Conservation (phyloP, 2,797 vertebrate species). For the Monodelphis domestica region DNA sequence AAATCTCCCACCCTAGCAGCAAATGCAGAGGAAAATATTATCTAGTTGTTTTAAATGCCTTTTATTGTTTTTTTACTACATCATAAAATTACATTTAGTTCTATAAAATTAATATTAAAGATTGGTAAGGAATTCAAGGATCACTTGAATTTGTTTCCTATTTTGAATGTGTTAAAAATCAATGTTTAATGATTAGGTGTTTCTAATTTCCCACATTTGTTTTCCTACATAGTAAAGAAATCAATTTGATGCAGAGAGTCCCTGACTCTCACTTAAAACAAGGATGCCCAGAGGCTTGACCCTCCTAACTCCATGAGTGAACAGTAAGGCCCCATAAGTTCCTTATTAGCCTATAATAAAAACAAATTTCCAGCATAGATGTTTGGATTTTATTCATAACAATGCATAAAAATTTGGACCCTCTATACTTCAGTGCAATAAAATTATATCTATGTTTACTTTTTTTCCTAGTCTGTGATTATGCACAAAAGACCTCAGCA, state of each 20-base stretch:
- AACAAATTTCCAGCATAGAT: slow-evolving; percentile 71
- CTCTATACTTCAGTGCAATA: background rate
- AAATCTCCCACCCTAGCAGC: background rate
- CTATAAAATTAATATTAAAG: background rate
- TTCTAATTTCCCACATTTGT: slow-evolving; percentile 47
- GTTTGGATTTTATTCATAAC: slow-evolving; percentile 61
- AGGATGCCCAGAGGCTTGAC: slow-evolving; percentile 40
- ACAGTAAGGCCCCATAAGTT: background rate
- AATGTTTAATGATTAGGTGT: slow-evolving; percentile 42
- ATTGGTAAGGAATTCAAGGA: background rate
- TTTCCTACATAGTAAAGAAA: slow-evolving; percentile 51
- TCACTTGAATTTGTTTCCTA: slow-evolving; percentile 26
- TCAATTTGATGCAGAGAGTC: slow-evolving; percentile 36
- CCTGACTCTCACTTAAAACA: slow-evolving; percentile 50
- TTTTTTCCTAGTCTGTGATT: slow-evolving; percentile 57
- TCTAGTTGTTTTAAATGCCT: slow-evolving; percentile 5
- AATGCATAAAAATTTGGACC: slow-evolving; percentile 55
- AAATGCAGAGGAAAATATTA: background rate
- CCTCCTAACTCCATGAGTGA: slow-evolving; percentile 50
- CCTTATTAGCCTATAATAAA: slow-evolving; percentile 68
- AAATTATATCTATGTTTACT: background rate
- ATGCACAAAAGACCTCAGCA: slow-evolving; percentile 8
- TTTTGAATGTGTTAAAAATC: slow-evolving; percentile 32
- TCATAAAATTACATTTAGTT: background rate
- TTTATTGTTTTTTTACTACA: slow-evolving; percentile 6